Evolutionary conservation across 2,797 vertebrate genomes (phyloP).

Genomic region (Callimico goeldii): DNA sequence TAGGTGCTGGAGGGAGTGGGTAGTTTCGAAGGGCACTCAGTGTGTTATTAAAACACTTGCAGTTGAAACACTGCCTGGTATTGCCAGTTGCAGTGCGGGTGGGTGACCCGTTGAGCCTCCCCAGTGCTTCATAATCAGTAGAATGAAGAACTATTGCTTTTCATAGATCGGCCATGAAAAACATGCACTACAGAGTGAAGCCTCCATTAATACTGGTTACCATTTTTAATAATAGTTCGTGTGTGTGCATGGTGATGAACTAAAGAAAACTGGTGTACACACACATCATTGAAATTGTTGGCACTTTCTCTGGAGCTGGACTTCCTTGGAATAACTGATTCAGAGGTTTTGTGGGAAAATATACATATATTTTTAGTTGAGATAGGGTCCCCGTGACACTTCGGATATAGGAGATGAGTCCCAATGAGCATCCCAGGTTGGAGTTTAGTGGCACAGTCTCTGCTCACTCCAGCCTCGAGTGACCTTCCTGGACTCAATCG

Average conservation of each 20-base stretch:
- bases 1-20: not conserved
- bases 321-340: not conserved
- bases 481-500: not conserved
- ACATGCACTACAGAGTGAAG: not conserved
- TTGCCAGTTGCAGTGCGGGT: rapidly evolving
- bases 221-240: not conserved
- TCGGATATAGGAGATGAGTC: not conserved
- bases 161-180: not conserved
- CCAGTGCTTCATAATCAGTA: too few relatives aligned
- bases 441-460: not conserved
- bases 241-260: not conserved
- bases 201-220: not conserved
- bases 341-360: not conserved
- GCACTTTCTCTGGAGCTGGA: not conserved
- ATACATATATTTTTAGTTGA: not conserved
- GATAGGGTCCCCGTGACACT: not conserved
- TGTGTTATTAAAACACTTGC: rapidly evolving
- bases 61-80: rapidly evolving
- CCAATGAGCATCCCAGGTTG: not conserved
- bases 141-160: rapidly evolving
- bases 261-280: not conserved
- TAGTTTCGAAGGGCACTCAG: not conserved
- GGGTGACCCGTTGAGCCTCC: rapidly evolving
- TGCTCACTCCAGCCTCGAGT: not conserved
- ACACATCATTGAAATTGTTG: too few relatives aligned